Base-by-base conservation (phyloP, 2,888 invertebrate species). In the Dermolepida albohirtum region DNA sequence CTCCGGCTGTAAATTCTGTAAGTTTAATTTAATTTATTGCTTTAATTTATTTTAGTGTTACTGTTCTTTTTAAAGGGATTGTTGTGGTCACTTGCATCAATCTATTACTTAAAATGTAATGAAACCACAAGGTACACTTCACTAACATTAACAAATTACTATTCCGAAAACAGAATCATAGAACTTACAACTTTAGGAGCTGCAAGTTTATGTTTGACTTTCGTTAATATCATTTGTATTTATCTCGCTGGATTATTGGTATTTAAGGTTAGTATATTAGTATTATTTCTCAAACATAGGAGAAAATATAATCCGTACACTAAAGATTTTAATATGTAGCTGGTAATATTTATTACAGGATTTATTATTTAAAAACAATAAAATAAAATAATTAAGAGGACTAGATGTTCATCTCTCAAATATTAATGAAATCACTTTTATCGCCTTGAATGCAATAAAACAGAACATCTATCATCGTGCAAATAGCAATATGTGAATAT, bases 1-100 rank as follows among this genome's bases (percentile, higher is more conserved):
- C 93, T 0, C 93, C 94, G 2, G 92, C 92, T 63, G 93, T 93
- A 1, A 93, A 94, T 83, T 89, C 92, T 69, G 92, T 89, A 76
- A 84, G 85, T 82, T 34, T 34, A 5, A 7, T 34, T 34, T 34
- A 12, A 54, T 41, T 55, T 14, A 22, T 39, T 40, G 17, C 40
- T 40, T 17, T 40, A 57, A 41, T 16, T 40, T 57, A 1, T 41
- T 40, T 12, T 40, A 10, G 11, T 43, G 41, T 41, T n/a, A 16
- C 6, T 29, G 17, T 64, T 49, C 6, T 17, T 7, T 66, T 54
- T 39, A 52, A 65, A 89, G 89, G 90, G 90, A 12, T 79, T 90
- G 0, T 80, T 90, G 0, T 90, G 90, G 90, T 87, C 89, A 0
- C 82, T 90, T 80, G 86, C 89, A 0, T 79, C 86, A 8, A 85